Conservation (phyloP, 1,140 invertebrate species). For the Pinna nobilis region DNA sequence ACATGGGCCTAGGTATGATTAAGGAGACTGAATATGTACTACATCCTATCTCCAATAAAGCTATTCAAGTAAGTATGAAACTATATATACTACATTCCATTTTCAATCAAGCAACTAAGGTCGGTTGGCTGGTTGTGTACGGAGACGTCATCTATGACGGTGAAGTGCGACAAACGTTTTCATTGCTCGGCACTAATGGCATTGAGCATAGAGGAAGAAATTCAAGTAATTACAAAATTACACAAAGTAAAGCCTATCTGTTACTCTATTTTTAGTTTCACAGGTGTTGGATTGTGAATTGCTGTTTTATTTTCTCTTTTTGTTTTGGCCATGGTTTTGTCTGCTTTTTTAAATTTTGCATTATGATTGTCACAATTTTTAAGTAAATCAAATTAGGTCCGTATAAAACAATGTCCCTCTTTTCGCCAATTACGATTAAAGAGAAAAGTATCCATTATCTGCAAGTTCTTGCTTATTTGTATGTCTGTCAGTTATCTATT, state of each 20-base stretch:
- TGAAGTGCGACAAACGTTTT: neutral
- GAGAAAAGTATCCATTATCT: no score
- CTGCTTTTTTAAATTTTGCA: neutral
- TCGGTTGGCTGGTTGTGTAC: no score
- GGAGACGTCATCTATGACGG: no score
- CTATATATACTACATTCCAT: neutral
- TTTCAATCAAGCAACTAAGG: no score
- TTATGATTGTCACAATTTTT: no score
- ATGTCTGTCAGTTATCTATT: neutral
- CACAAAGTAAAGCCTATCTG: neutral
- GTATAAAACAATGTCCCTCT: no score
- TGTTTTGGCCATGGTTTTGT: neutral
- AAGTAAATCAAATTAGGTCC: no score
- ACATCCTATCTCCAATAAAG: constrained; percentile 49
- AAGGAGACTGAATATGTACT: constrained; percentile 36
- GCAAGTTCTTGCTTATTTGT: no score
- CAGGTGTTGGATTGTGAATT: no score
- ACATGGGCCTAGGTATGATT: constrained; percentile 59
- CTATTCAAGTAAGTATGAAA: constrained; percentile 46
- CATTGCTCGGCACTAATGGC: neutral
- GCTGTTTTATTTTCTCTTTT: neutral
- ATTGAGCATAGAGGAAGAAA: neutral
- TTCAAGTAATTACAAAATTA: neutral
- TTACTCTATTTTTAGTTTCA: no score
- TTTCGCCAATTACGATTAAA: no score